Percentiles rank a stretch among this genome's conserved stretches.
Conservation (phyloP, 1,140 invertebrate species). For the Drosophila teissieri region DNA sequence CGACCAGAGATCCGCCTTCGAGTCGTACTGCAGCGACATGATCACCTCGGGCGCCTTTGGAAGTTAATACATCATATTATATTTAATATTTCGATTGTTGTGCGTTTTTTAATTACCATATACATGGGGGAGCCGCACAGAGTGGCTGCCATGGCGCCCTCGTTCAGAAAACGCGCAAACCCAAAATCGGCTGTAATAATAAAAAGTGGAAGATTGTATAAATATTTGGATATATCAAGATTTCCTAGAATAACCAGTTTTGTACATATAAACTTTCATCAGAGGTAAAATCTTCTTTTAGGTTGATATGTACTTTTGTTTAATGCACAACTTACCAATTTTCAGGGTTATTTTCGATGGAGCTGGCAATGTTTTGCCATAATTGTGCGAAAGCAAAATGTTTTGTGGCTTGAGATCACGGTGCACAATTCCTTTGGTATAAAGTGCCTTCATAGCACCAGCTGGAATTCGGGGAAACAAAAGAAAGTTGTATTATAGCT, state of each 20-base stretch:
- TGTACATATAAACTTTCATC: neutral
- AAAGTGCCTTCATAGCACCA: conserved; percentile 97
- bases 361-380: conserved; percentile 91
- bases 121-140: conserved; percentile 99
- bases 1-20: conserved; percentile 99
- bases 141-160: conserved; percentile 99
- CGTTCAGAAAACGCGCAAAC: conserved; percentile 98
- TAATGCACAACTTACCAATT: conserved; percentile 86
- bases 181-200: conserved; percentile 95
- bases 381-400: conserved; percentile 94
- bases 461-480: conserved; percentile 86
- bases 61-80: conserved; percentile 9
- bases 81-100: neutral
- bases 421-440: conserved; percentile 99
- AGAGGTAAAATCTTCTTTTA: neutral
- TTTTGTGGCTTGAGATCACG: conserved; percentile 99
- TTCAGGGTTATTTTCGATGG: conserved; percentile 97
- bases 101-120: conserved; percentile 89
- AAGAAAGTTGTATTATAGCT: neutral
- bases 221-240: neutral
- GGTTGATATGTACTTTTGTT: neutral
- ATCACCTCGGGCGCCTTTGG: conserved; percentile 98
- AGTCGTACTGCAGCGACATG: conserved; percentile 99
- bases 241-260: neutral
- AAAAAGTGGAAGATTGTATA: neutral